Evolutionary conservation across 1,140 invertebrate species (phyloP), one percentile per base, ranked within the genome.

Genomic region (Neotoxoptera formosana): DNA sequence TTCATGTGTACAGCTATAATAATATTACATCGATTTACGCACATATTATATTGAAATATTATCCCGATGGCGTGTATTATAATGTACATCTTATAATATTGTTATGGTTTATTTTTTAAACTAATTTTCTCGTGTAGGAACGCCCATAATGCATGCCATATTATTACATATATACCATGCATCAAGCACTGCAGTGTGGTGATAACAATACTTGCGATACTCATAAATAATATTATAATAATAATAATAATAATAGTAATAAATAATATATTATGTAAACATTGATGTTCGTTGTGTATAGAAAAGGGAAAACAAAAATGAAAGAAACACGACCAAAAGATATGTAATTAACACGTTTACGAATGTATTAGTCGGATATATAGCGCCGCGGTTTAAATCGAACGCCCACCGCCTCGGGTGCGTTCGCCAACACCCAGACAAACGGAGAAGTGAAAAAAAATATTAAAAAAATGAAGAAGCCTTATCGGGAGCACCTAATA

Each of bases 331-430:
- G 4, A 41, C 41, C 1, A 1, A 4, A 41, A 41, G 4, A 56
- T 60, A 60, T 56, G 0, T 34, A 14, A 83, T 23, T 25, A 76
- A 81, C 90, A 83, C 90, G 90, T 92, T 51, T 34, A 47, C 41
- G 2, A 21, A 56, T 56, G 25, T 89, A 56, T 89, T 76, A 30
- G 47, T 92, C 8, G 17, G 90, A 76, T 51, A 20, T 48, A 34
- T n/a, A n/a, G n/a, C n/a, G n/a, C 8, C 76, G 3, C 60, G 48
- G 86, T 88, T 91, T 47, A 76, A 92, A 51, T 41, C 91, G 86
- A 51, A 56, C 91, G 47, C 91, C 45, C 41, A 56, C 41, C 81
- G 76, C 81, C 91, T 36, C 48, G 91, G 91, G 91, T 30, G 76
- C 53, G 8, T 53, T 86, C 21, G 34, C 21, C 14, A 81, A 20